Evolutionary conservation across 2,113 vertebrate species (phyloP).

Genomic region (Dipodomys spectabilis): DNA sequence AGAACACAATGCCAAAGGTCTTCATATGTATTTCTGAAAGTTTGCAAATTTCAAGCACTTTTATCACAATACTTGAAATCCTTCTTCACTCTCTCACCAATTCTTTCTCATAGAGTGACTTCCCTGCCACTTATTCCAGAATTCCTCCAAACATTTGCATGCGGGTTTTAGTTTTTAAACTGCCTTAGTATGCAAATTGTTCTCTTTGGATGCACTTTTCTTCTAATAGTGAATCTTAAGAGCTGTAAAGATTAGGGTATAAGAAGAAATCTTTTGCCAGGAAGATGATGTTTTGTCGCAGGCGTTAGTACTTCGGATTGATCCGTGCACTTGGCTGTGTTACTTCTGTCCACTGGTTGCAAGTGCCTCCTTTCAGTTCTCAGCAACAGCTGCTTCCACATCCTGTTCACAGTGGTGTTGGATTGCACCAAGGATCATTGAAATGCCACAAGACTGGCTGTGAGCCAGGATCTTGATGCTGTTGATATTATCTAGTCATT

Average conservation of each 20-base stretch:
- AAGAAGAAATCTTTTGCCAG: background rate
- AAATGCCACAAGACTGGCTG: constrained; percentile 73
- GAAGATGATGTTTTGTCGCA: constrained; percentile 32
- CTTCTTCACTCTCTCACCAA: background rate
- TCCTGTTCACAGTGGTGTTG: constrained; percentile 80
- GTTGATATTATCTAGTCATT: constrained; percentile 75
- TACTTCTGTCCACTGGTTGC: constrained; percentile 13
- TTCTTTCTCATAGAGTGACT: background rate
- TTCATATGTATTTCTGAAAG: background rate
- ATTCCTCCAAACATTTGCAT: background rate
- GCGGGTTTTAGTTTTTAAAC: constrained; percentile 29
- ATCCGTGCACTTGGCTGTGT: background rate
- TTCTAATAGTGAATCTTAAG: background rate
- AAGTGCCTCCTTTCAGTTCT: constrained; percentile 34
- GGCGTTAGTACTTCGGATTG: constrained; percentile 1
- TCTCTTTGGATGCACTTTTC: background rate
- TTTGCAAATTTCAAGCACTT: background rate
- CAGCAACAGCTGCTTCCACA: constrained; percentile 77
- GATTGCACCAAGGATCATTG: constrained; percentile 68
- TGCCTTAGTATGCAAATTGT: background rate
- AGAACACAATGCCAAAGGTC: background rate
- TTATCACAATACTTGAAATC: background rate
- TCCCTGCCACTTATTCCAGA: background rate
- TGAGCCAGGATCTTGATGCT: constrained; percentile 59
- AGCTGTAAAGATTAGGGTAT: background rate